These are phyloP conservation scores for Acleris laterana DNA, from an alignment of 2,888 invertebrate species.

Conservation along the genomic window DNA sequence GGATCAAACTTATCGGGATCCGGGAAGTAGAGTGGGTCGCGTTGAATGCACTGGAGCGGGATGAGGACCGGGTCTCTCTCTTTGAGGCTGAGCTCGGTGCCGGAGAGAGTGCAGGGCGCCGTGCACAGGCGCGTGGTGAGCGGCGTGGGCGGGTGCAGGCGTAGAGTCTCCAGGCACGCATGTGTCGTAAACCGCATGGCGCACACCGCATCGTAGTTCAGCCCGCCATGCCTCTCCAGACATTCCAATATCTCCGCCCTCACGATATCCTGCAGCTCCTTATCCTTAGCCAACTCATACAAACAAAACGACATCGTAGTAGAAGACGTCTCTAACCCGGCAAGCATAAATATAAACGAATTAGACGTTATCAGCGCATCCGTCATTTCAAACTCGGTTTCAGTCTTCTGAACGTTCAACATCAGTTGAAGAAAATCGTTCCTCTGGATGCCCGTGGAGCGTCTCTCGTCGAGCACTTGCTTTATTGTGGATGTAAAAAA, in stretches of 20 bases:
- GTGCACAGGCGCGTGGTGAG: constrained; percentile 75
- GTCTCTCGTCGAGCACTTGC: constrained; percentile 70
- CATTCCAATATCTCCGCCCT: constrained; percentile 68
- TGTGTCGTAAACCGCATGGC: constrained; percentile 68
- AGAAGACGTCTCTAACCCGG: constrained; percentile 76
- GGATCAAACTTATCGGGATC: constrained; percentile 75
- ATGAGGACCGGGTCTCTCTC: constrained; percentile 67
- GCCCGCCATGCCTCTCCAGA: constrained; percentile 56
- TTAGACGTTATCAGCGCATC: constrained; percentile 78
- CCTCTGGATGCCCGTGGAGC: constrained; percentile 61
- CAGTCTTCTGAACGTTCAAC: constrained; percentile 73
- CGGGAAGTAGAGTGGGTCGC: constrained; percentile 67
- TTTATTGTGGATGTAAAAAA: constrained; percentile 73
- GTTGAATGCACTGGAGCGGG: constrained; percentile 73
- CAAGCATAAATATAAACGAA: constrained; percentile 80
- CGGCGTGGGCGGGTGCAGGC: constrained; percentile 75
- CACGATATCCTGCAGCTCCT: constrained; percentile 64
- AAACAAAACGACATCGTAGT: constrained; percentile 77
- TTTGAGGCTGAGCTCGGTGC: constrained; percentile 62
- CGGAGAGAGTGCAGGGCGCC: constrained; percentile 62
- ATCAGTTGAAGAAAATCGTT: constrained; percentile 78
- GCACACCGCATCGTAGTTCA: constrained; percentile 71
- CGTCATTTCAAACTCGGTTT: constrained; percentile 68
- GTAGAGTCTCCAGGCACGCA: constrained; percentile 66
- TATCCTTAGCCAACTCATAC: constrained; percentile 72